Conservation (phyloP, 1,140 invertebrate species). For the Campodea augens region DNA sequence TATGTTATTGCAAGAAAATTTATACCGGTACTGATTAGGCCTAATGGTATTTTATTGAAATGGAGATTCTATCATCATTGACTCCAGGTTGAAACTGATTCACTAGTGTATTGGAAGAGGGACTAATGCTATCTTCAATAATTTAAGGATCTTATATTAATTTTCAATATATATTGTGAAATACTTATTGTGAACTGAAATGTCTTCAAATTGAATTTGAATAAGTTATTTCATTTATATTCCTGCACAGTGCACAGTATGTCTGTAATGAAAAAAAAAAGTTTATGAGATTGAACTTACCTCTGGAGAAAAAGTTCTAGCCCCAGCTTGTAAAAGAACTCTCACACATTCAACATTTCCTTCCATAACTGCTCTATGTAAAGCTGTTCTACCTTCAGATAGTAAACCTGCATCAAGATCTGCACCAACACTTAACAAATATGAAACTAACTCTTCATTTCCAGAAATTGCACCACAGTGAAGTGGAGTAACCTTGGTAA, state of each 20-base stretch:
- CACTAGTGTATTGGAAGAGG: no score
- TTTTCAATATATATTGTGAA: no score
- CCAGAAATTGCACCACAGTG: conserved; percentile 52
- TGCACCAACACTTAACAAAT: conserved; percentile 12
- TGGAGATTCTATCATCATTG: no score
- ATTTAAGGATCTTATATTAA: no score
- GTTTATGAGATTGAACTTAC: conserved; percentile 11
- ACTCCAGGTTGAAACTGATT: no score
- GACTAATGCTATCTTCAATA: no score
- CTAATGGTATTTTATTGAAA: no score
- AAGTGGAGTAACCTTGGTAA: conserved; percentile 47
- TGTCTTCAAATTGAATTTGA: background rate
- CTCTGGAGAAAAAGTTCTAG: conserved; percentile 13
- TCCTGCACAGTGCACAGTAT: background rate
- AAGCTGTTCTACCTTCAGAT: conserved; percentile 7
- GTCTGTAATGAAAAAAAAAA: background rate
- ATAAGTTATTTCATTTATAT: background rate
- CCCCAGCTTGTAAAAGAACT: conserved; percentile 11
- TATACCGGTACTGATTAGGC: no score
- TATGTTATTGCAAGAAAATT: no score
- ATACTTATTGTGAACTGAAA: no score
- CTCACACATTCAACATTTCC: conserved; percentile 7
- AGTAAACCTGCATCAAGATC: background rate
- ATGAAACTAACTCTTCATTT: conserved; percentile 31
- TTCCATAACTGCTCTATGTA: conserved; percentile 7